Conservation (phyloP, 2,797 vertebrate species). For the Enteromius treurensis region DNA sequence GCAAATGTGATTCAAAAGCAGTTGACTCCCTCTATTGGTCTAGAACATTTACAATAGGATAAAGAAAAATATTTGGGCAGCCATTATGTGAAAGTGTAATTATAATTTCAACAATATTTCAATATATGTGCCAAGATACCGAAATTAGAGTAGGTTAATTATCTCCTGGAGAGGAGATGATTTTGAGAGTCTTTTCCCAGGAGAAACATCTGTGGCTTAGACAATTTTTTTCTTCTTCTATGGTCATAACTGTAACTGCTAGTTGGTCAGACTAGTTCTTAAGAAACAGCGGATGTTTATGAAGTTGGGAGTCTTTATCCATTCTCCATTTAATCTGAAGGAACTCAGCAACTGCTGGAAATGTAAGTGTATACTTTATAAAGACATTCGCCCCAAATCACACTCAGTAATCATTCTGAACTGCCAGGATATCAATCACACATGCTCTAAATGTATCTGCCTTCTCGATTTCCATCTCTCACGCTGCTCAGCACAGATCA, state of each 20-base stretch:
- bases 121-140: no score
- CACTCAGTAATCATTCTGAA: conserved; percentile 11
- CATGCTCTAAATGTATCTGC: not conserved
- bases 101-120: no score
- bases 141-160: no score
- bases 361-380: not conserved
- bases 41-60: not conserved
- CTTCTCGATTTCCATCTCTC: conserved; percentile 3
- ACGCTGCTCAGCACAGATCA: not conserved
- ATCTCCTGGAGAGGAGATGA: not conserved
- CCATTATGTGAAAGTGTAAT: not conserved
- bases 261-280: not conserved
- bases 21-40: conserved; percentile 15
- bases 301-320: not conserved
- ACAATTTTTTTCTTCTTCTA: not conserved
- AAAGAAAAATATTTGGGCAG: not conserved
- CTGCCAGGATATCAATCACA: conserved; percentile 5
- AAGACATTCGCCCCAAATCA: not conserved
- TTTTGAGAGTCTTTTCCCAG: not conserved
- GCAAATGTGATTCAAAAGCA: not conserved
- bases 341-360: not conserved
- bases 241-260: not conserved
- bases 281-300: not conserved
- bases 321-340: not conserved
- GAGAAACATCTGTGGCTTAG: not conserved